A percentile compares a stretch with the other conserved stretches of the same genome.
Conservation (phyloP, 1,140 invertebrate genomes). For the Rhagoletis pomonella region DNA sequence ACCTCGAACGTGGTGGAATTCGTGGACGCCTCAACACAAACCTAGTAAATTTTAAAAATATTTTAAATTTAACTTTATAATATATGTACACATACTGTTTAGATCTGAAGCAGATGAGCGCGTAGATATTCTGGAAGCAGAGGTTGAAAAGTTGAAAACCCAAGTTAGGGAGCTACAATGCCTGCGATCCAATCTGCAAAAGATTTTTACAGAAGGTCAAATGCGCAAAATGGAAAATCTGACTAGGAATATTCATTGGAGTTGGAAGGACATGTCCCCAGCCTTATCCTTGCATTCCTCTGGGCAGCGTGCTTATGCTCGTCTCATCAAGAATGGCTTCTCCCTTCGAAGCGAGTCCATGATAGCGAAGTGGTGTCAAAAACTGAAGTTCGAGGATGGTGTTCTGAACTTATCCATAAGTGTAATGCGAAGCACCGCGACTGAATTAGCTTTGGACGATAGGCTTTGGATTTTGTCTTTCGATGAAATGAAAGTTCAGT, state of each 20-base stretch:
- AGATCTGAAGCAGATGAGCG: too few species aligned
- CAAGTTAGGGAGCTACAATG: too few species aligned
- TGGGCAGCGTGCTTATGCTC: slow-evolving; percentile 56
- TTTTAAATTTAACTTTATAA: too few species aligned
- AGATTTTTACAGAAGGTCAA: slow-evolving; percentile 32
- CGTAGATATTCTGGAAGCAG: too few species aligned
- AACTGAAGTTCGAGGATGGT: slow-evolving; percentile 55
- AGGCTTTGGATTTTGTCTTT: slow-evolving; percentile 58
- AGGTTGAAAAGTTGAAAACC: too few species aligned
- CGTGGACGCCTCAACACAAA: too few species aligned
- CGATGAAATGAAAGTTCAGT: slow-evolving; percentile 58
- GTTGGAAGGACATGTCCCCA: too few species aligned
- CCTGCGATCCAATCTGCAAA: too few species aligned
- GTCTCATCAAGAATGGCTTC: slow-evolving; percentile 58
- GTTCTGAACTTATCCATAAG: background rate
- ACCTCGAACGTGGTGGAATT: too few species aligned
- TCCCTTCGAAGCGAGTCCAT: slow-evolving; percentile 56
- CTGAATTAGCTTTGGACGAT: slow-evolving; percentile 7
- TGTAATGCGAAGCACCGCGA: slow-evolving; percentile 53
- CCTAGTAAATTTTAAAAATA: too few species aligned
- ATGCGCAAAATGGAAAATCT: background rate
- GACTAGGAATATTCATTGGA: background rate
- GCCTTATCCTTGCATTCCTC: slow-evolving; percentile 50
- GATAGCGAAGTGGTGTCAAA: slow-evolving; percentile 55
- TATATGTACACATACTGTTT: too few species aligned